Base-by-base conservation (phyloP, 2,888 invertebrate species). In the Drosophila phalerata region DNA sequence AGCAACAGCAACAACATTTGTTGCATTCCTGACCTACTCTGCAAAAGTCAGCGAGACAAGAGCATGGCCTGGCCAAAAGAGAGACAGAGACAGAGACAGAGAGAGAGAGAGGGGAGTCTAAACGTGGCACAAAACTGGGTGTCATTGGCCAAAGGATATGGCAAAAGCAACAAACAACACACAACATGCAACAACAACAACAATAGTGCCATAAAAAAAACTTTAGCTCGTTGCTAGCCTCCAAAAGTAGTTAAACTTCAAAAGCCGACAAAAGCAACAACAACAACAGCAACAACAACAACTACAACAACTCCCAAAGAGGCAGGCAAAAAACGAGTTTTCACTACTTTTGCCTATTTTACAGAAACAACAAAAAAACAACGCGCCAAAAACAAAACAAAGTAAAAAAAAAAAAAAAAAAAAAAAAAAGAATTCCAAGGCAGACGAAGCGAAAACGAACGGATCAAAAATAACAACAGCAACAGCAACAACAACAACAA, bases 321-420 rank as follows among this genome's bases (percentile, higher is more conserved):
- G 58, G 65, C 62, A 72, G 63, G 62, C 67, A 47, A 72, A 79
- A 79, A 86, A 86, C 85, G 47, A 85, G 85, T 85, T 85, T 86
- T 85, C 85, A 85, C 85, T 86, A 82, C 84, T 85, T 86, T 86
- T 86, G 85, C 86, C 85, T 84, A 85, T 81, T 85, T 76, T 60
- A 77, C 81, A 77, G 66, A 63, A 75, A 48, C 60, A 77, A 62
- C 68, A 62, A 47, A 58, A 43, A 48, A 40, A 66, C 74, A 77
- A 75, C 65, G 49, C 66, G 72, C 62, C 76, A 69, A 68, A 58
- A 70, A 43, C 80, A 75, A 71, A 64, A 47, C 38, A 56, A 62
- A 11, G 32, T 32, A 55, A 40, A 17, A 38, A 56, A 63, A 15
- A 32, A 4, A 25, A 25, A 28, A 28, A 25, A 28, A 28, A 8